Evolutionary conservation across 2,888 invertebrate genomes (phyloP).

Genomic region (Himalopsyche japonica): DNA sequence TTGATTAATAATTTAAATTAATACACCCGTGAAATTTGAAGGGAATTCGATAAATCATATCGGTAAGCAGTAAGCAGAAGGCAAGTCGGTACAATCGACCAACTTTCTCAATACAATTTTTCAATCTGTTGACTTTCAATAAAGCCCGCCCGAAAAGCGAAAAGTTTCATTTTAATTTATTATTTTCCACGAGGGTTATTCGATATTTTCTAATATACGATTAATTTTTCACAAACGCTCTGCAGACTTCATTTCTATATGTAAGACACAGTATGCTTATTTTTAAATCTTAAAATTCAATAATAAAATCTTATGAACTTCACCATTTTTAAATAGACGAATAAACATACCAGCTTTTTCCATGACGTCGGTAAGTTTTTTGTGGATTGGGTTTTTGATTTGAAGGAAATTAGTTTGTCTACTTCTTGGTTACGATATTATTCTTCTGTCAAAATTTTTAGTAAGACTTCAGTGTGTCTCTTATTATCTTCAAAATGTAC

Average conservation of each 20-base stretch:
- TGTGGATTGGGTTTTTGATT: too few relatives aligned
- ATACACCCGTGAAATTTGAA: neutral
- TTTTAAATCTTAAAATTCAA: neutral
- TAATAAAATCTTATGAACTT: too few relatives aligned
- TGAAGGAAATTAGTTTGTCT: too few relatives aligned
- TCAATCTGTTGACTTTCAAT: constrained; percentile 1
- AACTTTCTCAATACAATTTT: neutral
- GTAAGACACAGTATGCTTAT: neutral
- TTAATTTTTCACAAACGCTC: neutral
- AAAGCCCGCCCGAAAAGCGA: neutral
- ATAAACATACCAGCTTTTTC: too few relatives aligned
- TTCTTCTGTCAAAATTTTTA: too few relatives aligned
- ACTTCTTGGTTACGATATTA: too few relatives aligned
- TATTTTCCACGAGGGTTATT: neutral
- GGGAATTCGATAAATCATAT: neutral
- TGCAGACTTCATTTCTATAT: neutral
- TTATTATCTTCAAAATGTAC: too few relatives aligned
- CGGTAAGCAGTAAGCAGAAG: neutral
- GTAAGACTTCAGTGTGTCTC: too few relatives aligned
- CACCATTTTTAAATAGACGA: too few relatives aligned
- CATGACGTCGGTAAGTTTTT: too few relatives aligned
- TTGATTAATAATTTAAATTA: neutral
- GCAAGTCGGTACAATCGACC: neutral
- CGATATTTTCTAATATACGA: neutral
- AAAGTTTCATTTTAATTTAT: constrained; percentile 1